Percentiles rank a stretch among this genome's conserved stretches.
Evolutionary conservation across 2,797 vertebrate genomes (phyloP).

Genomic region (Thaleichthys pacificus): DNA sequence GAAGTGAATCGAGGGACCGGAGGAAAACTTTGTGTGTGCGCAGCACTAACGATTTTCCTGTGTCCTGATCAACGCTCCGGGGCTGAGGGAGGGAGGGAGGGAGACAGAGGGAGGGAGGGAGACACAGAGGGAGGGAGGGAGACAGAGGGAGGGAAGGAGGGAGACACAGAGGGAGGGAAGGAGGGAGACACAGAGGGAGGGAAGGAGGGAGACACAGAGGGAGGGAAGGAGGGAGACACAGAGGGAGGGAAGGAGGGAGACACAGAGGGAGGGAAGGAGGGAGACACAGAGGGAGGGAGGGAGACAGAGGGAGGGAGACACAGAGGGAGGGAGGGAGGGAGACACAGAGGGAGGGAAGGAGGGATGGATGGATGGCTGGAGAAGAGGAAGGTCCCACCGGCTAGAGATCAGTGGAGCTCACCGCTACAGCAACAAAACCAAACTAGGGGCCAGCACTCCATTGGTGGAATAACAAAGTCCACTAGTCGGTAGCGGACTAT

Average conservation of each 20-base stretch:
- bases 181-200: too few relatives aligned
- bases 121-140: constrained; percentile 6
- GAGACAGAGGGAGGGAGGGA: too few relatives aligned
- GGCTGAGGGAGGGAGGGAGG: too few relatives aligned
- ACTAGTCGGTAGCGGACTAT: background rate
- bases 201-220: background rate
- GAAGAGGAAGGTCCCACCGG: constrained; percentile 5
- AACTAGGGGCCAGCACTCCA: constrained; percentile 29
- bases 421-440: constrained; percentile 21
- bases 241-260: too few relatives aligned
- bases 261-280: constrained; percentile 12
- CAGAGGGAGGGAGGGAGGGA: background rate
- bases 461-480: constrained; percentile 6
- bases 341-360: constrained; percentile 6
- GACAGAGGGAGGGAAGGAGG: too few relatives aligned
- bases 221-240: constrained; percentile 23
- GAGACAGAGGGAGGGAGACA: constrained; percentile 15
- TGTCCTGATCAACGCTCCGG: constrained; percentile 42
- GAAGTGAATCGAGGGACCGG: background rate
- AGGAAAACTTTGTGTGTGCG: background rate
- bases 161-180: background rate
- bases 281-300: background rate
- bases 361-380: constrained; percentile 6
- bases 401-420: constrained; percentile 22
- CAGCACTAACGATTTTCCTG: constrained; percentile 44